phyloP scores from a whole-genome alignment of 2,113 vertebrate species.

The Boleophthalmus pectinirostris region DNA sequence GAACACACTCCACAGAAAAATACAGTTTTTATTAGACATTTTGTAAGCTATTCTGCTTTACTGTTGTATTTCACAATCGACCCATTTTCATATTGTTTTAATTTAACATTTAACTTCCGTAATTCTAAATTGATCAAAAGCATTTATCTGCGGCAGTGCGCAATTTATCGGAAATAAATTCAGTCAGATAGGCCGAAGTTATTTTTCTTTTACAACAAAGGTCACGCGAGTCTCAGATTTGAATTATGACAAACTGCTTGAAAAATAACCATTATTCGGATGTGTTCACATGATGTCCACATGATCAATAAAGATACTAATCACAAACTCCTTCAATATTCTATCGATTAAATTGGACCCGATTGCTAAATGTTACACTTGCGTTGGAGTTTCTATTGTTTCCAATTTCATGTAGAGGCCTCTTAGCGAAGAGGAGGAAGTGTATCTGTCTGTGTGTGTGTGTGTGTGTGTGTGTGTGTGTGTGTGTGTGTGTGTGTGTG shows the following conservation, averaged over 20 bases:
- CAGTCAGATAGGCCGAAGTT: conserved; percentile 3
- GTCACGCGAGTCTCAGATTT: conserved; percentile 32
- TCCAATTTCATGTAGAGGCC: conserved; percentile 28
- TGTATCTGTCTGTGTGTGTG: no score
- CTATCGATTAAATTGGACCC: conserved; percentile 59
- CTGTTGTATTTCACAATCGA: neutral
- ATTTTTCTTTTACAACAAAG: conserved; percentile 10
- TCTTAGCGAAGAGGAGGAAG: neutral
- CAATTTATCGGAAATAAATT: conserved; percentile 10
- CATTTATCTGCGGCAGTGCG: neutral
- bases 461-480: no score
- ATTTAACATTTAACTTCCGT: neutral
- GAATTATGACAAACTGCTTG: conserved; percentile 41
- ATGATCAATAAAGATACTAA: conserved; percentile 67
- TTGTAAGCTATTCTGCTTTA: neutral
- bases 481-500: no score
- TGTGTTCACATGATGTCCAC: conserved; percentile 61
- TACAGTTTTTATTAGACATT: neutral
- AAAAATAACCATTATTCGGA: conserved; percentile 57
- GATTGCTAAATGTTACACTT: conserved; percentile 58
- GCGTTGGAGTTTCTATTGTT: conserved; percentile 6
- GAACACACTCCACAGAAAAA: neutral
- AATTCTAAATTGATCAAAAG: neutral
- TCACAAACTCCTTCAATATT: conserved; percentile 64
- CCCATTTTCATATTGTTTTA: no score